Percentiles rank a stretch among this genome's conserved stretches.
Conservation (phyloP, 2,888 invertebrate species). For the Invenusta paracnida region DNA sequence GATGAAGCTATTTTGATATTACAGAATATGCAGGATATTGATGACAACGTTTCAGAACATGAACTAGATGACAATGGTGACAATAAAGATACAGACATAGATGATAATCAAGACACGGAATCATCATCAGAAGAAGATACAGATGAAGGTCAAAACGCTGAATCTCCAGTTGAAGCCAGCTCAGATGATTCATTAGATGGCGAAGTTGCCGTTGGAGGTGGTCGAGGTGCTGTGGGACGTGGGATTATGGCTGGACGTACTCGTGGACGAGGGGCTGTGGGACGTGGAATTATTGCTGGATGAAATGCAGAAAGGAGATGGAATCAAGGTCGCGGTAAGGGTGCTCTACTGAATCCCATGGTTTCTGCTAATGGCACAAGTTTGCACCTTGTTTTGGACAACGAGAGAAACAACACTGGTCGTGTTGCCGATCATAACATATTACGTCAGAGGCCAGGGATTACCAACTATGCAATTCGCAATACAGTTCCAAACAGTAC, state of each 20-base stretch:
- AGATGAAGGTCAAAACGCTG: not conserved
- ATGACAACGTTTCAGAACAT: not conserved
- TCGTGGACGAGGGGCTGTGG: not conserved
- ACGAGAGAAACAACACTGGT: conserved; percentile 1
- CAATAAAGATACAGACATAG: not conserved
- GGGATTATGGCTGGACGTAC: not conserved
- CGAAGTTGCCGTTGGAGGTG: not conserved
- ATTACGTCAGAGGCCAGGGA: not conserved
- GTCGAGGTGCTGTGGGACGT: not conserved
- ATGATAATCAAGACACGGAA: not conserved
- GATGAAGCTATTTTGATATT: not conserved
- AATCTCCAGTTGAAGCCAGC: not conserved
- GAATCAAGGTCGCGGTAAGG: not conserved
- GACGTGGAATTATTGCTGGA: not conserved
- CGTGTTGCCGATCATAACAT: conserved; percentile 17
- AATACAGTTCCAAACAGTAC: not conserved
- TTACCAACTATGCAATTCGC: not conserved
- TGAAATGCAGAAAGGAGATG: not conserved
- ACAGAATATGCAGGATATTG: not conserved
- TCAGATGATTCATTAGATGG: not conserved
- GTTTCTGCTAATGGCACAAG: not conserved
- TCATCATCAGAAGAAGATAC: not conserved
- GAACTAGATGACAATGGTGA: not conserved
- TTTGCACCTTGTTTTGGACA: not conserved
- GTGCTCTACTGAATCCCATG: not conserved